These are phyloP conservation scores for Vulpes lagopus DNA, from an alignment of 2,113 vertebrate genomes.

Conservation along the genomic window DNA sequence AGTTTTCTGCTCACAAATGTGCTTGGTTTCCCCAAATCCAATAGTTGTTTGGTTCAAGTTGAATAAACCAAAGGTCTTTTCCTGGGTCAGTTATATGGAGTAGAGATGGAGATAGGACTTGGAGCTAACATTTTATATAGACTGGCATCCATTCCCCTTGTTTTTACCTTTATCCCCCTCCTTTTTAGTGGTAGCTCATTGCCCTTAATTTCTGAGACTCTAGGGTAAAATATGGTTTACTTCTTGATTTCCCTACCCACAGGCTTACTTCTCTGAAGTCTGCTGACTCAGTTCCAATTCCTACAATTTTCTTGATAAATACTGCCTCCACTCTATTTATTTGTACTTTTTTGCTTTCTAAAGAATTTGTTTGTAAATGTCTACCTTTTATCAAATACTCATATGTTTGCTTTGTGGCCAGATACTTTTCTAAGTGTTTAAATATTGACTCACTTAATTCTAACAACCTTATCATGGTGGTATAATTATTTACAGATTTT, in stretches of 20 bases:
- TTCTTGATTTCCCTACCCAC: neutral
- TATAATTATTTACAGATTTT: neutral
- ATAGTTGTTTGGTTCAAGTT: neutral
- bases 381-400: constrained; percentile 6
- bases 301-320: constrained; percentile 7
- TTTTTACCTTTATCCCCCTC: neutral
- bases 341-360: neutral
- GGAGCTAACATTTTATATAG: neutral
- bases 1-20: neutral
- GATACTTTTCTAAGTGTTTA: neutral
- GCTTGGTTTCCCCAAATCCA: neutral
- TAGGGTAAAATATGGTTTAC: neutral
- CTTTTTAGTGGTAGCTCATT: neutral
- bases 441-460: neutral
- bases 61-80: neutral
- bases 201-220: neutral
- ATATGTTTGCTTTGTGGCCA: neutral
- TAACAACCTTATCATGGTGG: neutral
- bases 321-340: neutral
- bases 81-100: neutral
- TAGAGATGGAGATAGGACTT: neutral
- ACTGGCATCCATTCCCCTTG: neutral
- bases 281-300: neutral
- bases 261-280: neutral
- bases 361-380: neutral